These are phyloP conservation scores for Priocnemis perturbator DNA, from an alignment of 2,888 invertebrate genomes.

Conservation along the genomic window DNA sequence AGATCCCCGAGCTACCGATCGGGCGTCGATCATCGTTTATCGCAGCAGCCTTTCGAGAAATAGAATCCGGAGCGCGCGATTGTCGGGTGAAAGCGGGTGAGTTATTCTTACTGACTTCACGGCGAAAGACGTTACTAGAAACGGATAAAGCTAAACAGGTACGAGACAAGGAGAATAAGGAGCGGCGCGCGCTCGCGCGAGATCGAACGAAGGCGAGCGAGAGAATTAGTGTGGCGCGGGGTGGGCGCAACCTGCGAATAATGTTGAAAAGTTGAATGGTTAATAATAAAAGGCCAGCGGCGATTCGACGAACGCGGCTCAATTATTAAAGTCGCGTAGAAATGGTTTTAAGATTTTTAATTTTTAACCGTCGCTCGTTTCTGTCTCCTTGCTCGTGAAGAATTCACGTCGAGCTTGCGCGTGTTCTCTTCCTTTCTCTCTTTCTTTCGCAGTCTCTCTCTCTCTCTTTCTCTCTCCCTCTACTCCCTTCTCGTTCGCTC, in stretches of 20 bases:
- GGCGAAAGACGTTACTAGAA: no score
- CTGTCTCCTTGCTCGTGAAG: conserved; percentile 61
- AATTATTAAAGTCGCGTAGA: conserved; percentile 65
- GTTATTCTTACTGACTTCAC: no score
- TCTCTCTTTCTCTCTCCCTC: conserved; percentile 2
- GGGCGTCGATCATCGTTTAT: no score
- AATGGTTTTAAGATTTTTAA: conserved; percentile 73
- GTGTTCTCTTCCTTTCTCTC: conserved; percentile 3
- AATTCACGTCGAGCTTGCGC: conserved; percentile 58
- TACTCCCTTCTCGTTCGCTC: background rate
- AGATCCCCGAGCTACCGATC: no score
- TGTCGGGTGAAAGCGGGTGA: no score
- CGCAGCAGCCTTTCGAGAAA: no score
- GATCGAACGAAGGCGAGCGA: background rate
- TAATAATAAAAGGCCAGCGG: conserved; percentile 51
- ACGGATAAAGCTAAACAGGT: no score
- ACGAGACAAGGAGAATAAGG: no score
- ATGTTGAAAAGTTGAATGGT: conserved; percentile 35
- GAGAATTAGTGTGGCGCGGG: no score
- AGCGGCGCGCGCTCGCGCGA: no score
- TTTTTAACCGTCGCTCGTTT: conserved; percentile 67
- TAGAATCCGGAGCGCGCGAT: no score
- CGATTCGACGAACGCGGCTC: conserved; percentile 63
- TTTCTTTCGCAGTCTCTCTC: background rate
- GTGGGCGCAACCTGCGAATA: conserved; percentile 2